phyloP scores from a whole-genome alignment of 2,113 vertebrate species.

The Pithys albifrons region DNA sequence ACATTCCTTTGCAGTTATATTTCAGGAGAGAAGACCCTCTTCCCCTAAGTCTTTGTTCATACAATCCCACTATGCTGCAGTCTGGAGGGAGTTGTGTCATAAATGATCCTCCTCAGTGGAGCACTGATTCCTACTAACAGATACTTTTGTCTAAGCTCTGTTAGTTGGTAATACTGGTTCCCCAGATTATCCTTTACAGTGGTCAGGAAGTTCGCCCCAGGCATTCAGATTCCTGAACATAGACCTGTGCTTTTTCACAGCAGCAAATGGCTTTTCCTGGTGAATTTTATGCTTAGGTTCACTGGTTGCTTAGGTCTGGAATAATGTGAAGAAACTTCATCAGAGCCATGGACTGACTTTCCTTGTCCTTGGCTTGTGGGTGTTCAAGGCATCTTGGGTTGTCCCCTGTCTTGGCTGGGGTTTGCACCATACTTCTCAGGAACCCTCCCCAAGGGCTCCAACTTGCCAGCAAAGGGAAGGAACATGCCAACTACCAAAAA shows the following conservation, averaged over 20 bases:
- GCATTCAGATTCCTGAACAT: neutral
- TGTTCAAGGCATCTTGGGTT: fast-evolving
- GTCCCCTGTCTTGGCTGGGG: neutral
- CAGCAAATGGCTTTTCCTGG: neutral
- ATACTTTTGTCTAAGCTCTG: neutral
- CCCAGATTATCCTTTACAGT: neutral
- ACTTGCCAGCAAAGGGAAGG: neutral
- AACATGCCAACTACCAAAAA: neutral
- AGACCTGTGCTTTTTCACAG: neutral
- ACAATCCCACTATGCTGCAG: neutral
- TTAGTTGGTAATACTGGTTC: neutral
- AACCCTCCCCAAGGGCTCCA: neutral
- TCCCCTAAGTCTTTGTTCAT: neutral
- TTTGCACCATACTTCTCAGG: neutral
- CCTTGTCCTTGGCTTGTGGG: neutral
- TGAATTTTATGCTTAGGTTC: neutral
- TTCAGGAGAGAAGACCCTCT: neutral
- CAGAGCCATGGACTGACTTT: fast-evolving
- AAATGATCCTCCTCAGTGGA: neutral
- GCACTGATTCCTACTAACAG: neutral
- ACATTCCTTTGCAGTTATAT: neutral
- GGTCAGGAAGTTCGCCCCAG: neutral
- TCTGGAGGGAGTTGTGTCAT: neutral
- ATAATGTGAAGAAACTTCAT: neutral
- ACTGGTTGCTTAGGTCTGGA: neutral